These are phyloP conservation scores for Holacanthus passer DNA, from an alignment of 2,113 vertebrate genomes.

Conservation along the genomic window DNA sequence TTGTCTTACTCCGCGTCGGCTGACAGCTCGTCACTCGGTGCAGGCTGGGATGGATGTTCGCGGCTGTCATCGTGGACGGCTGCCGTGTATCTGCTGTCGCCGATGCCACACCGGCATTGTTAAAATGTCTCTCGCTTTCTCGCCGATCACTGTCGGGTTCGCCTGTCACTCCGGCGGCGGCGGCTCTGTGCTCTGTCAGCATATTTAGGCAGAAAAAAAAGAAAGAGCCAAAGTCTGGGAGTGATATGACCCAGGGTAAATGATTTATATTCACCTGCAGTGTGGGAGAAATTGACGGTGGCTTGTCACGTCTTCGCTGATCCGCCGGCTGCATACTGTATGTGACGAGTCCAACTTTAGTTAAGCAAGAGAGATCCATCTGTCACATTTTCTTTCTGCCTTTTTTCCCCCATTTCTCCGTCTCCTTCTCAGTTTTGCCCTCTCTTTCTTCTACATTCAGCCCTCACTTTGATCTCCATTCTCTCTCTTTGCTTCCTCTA, in stretches of 20 bases:
- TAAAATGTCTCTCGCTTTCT: constrained; percentile 12
- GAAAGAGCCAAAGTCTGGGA: neutral
- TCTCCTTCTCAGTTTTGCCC: neutral
- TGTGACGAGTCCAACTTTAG: neutral
- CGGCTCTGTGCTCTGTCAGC: constrained; percentile 37
- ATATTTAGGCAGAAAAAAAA: neutral
- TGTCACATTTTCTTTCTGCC: constrained; percentile 17
- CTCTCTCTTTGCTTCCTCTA: constrained; percentile 33
- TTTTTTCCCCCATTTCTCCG: neutral
- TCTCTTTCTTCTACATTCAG: neutral
- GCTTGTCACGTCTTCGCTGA: constrained; percentile 36
- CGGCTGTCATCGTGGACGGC: neutral
- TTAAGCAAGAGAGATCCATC: constrained; percentile 27
- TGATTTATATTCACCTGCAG: constrained; percentile 59
- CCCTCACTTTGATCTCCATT: constrained; percentile 41
- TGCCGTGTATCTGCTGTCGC: constrained; percentile 19
- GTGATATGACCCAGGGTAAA: constrained; percentile 44
- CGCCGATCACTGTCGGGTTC: constrained; percentile 27
- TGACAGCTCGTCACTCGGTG: constrained; percentile 47
- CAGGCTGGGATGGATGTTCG: constrained; percentile 22
- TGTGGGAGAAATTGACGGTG: constrained; percentile 7
- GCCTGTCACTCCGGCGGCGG: constrained; percentile 20
- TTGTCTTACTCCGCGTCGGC: neutral
- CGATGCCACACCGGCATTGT: constrained; percentile 23
- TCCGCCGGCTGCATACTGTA: constrained; percentile 37